Base-by-base conservation (phyloP, 1,140 invertebrate genomes). In the Apolygus lucorum region DNA sequence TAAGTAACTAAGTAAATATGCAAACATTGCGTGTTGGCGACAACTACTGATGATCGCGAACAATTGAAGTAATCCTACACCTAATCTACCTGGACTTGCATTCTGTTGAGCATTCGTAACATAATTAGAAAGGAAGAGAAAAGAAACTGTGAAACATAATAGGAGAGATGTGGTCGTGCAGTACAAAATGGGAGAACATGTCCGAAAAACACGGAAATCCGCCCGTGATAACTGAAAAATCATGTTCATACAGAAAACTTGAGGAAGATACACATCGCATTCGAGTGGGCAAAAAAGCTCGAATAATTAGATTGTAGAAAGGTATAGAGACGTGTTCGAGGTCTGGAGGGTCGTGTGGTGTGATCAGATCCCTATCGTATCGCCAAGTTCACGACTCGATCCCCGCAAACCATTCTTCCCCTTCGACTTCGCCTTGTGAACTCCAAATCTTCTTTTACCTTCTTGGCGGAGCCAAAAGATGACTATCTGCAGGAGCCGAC, bases 291-390 rank as follows among this genome's bases (percentile, higher is more conserved):
- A 13, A 42, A 42, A 42, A 42, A 42, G 34, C 34, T 42, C 34
- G 22, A 59, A 59, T 59, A 59, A 59, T 59, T 59, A 59, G 54
- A 59, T 17, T 24, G 54, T 59, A 59, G 13, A 59, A 24, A 59
- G 54, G 54, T 13, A 14, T 4, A 59, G 54, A 59, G 11, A 59
- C 54, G 54, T 59, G 54, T 59, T 59, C 54, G 22, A 21, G 13
- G 11, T 22, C 4, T 21, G 22, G 54, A 11, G 11, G 54, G 54
- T 59, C 54, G 54, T 59, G 54, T 59, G 54, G 54, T 59, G 54
- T 59, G 54, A 59, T 59, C 54, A 59, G 54, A 59, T 59, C 54
- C 8, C 54, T 59, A 59, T 59, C 54, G 13, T 4, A 59, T 59
- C 54, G 54, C 54, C 54, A 59, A 59, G 54, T 59, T 59, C 54